phyloP scores from a whole-genome alignment of 2,888 invertebrate species.

The Leucophora obtusa region DNA sequence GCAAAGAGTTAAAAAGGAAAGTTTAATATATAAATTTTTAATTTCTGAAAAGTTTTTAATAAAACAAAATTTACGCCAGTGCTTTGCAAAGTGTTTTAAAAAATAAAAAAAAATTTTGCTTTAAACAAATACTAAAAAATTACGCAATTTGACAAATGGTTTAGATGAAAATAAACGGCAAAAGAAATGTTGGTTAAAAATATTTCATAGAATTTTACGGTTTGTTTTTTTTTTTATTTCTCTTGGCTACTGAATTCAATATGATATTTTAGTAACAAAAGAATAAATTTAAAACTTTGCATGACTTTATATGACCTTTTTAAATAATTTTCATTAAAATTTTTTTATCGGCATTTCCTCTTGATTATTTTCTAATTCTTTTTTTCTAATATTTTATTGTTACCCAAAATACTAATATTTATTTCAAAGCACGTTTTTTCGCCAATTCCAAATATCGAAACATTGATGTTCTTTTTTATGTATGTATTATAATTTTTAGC shows the following conservation, averaged over 20 bases:
- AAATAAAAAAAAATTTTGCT: background rate
- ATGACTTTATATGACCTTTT: background rate
- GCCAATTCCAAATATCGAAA: constrained; percentile 32
- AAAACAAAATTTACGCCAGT: background rate
- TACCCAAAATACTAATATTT: background rate
- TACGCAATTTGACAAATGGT: constrained; percentile 22
- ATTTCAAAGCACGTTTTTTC: constrained; percentile 54
- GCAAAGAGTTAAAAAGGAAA: constrained; percentile 58
- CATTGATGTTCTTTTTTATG: constrained; percentile 23
- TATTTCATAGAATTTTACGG: background rate
- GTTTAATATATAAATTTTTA: background rate
- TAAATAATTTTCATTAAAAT: background rate
- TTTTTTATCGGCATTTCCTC: background rate
- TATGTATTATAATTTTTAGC: constrained; percentile 21
- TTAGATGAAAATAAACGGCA: constrained; percentile 8
- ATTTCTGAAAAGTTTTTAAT: background rate
- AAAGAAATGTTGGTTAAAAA: background rate
- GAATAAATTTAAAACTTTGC: too few species aligned
- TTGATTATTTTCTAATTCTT: background rate
- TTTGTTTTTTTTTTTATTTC: too few species aligned
- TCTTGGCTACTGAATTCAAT: background rate
- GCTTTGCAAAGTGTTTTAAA: background rate
- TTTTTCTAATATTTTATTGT: background rate
- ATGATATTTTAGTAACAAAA: background rate
- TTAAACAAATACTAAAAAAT: constrained; percentile 19